Base-by-base conservation (phyloP, 2,113 vertebrate genomes). In the Heterotilapia buettikoferi region DNA sequence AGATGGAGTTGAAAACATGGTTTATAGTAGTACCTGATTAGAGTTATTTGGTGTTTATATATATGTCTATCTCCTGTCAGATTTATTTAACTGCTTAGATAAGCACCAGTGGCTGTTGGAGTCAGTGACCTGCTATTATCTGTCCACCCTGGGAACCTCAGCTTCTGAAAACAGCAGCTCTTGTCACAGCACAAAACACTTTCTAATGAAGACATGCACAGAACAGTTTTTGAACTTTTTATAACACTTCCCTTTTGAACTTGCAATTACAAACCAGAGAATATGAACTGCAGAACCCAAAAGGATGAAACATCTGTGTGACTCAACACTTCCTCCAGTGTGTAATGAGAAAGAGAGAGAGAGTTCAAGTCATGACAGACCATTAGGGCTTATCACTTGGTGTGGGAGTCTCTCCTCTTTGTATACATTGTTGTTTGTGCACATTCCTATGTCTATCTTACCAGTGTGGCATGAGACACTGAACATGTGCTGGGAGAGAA, bases 121-220 rank as follows among this genome's bases (percentile, higher is more conserved):
- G 95, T 95, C 94, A 92, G 33, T 95, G 95, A 95, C 92, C 95
- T 78, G 21, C 82, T 85, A 88, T 87, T 86, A 21, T 10, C 57
- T 19, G 57, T 61, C 57, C 57, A 88, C 84, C 86, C 57, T 90
- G 93, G 92, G 95, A 96, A 21, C 92, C 90, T 85, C 89, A 87
- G 89, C 90, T 57, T 66, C 61, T 38, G 61, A 68, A 38, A 68
- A 38, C 4, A 18, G 83, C 80, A 88, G 89, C 88, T 29, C 84
- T 90, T 83, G 91, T 90, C 81, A 86, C 38, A 89, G 10, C 19
- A 47, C 73, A 61, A 45, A 73, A 50, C 10, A 52, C 63, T 86
- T 83, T 10, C 47, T 84, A 91, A 92, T 79, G 53, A 91, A 47
- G 45, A 61, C 33, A 24, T 33, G 4, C 57, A 31, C 9, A 47